Conservation (phyloP, 2,888 invertebrate species). For the Agelastica alni region DNA sequence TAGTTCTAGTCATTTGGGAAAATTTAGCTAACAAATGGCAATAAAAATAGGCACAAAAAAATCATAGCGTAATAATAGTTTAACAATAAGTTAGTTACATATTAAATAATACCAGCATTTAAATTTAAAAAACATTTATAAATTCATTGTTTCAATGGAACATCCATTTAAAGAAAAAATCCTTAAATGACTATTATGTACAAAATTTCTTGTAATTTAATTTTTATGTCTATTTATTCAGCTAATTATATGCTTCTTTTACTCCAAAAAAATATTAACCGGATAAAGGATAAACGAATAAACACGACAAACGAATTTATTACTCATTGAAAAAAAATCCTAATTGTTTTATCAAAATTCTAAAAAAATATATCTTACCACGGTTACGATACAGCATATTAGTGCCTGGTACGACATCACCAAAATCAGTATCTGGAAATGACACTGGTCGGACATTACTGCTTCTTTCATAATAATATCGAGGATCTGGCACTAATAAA, state of each 20-base stretch:
- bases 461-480: slow-evolving; percentile 67
- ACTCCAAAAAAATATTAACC: no score
- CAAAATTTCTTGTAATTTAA: neutral
- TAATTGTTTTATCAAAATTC: slow-evolving; percentile 1
- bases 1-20: no score
- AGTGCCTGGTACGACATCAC: slow-evolving; percentile 45
- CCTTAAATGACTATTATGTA: no score
- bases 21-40: no score
- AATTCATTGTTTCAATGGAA: no score
- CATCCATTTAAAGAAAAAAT: no score
- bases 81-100: no score
- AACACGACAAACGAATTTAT: neutral
- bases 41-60: no score
- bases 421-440: slow-evolving; percentile 48
- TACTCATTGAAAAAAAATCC: neutral
- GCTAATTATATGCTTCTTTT: neutral
- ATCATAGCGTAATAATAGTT: no score
- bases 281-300: no score
- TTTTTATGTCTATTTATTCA: neutral
- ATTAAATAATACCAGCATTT: no score
- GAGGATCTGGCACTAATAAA: slow-evolving; percentile 70
- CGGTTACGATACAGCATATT: slow-evolving; percentile 51
- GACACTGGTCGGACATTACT: slow-evolving; percentile 48
- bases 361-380: slow-evolving; percentile 47
- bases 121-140: no score